A percentile compares a stretch with the other conserved stretches of the same genome.
These are phyloP conservation scores for Oppia nitens DNA, from an alignment of 1,140 invertebrate genomes.

Conservation along the genomic window DNA sequence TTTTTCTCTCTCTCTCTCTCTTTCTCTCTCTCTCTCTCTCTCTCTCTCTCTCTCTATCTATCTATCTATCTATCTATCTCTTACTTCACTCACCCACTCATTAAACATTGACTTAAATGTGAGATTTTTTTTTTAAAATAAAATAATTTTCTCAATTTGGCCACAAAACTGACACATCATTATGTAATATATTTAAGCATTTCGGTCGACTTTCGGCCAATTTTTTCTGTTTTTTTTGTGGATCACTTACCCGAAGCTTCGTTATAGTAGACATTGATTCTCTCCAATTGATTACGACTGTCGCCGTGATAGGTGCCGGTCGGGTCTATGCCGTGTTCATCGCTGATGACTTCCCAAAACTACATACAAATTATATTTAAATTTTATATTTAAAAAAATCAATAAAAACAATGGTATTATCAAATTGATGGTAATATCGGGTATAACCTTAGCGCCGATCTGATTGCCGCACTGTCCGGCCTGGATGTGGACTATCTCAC, in stretches of 20 bases:
- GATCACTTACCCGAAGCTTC: constrained; percentile 47
- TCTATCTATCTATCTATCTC: too few species aligned
- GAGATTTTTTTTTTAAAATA: too few species aligned
- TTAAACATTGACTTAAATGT: too few species aligned
- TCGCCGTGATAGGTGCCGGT: constrained; percentile 69
- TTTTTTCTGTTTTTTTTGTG: too few species aligned
- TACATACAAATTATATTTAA: constrained; percentile 22
- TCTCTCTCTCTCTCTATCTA: too few species aligned
- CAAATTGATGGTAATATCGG: constrained; percentile 1
- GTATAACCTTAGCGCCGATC: constrained; percentile 51
- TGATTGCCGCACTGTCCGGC: constrained; percentile 55
- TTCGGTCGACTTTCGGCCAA: too few species aligned
- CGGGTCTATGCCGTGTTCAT: constrained; percentile 77
- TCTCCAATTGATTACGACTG: constrained; percentile 64
- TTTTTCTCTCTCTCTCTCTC: too few species aligned
- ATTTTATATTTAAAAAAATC: not conserved
- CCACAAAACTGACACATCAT: too few species aligned
- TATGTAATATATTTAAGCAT: too few species aligned
- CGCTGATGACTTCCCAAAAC: constrained; percentile 60
- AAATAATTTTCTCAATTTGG: too few species aligned
- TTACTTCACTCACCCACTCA: too few species aligned
- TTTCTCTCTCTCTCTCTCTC: too few species aligned
- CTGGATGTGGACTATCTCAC: constrained; percentile 36
- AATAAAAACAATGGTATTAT: not conserved
- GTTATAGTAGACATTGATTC: constrained; percentile 85